These are phyloP conservation scores for Takifugu bimaculatus DNA, from an alignment of 2,113 vertebrate genomes.

Conservation along the genomic window DNA sequence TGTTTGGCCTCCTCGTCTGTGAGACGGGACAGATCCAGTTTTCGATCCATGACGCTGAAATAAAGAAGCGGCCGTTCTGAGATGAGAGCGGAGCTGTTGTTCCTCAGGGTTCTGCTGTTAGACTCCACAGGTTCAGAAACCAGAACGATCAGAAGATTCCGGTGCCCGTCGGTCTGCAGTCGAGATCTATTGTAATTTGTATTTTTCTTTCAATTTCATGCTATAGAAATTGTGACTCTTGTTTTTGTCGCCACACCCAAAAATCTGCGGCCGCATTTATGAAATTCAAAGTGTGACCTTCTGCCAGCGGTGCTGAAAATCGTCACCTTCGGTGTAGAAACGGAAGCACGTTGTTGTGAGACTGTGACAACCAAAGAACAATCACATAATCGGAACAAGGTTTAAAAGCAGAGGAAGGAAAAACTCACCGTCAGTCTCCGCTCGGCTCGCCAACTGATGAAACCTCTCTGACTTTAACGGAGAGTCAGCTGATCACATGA, in stretches of 20 bases:
- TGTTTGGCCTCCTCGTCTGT: constrained; percentile 92
- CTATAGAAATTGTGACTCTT: background rate
- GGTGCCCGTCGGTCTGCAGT: no score
- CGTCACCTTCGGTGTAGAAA: background rate
- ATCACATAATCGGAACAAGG: background rate
- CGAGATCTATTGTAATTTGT: no score
- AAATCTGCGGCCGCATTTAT: background rate
- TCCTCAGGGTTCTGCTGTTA: background rate
- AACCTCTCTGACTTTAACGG: background rate
- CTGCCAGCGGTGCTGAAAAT: background rate
- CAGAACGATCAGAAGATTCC: no score
- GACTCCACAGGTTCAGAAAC: background rate
- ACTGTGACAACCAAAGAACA: background rate
- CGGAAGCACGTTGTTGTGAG: background rate
- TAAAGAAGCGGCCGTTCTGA: background rate
- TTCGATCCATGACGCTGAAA: constrained; percentile 78
- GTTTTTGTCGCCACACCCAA: background rate
- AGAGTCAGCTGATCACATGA: constrained; percentile 51
- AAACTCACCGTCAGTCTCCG: constrained; percentile 23
- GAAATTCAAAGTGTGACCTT: background rate
- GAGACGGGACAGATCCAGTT: constrained; percentile 89
- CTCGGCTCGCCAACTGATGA: constrained; percentile 15
- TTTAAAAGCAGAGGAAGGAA: background rate
- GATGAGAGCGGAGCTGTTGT: background rate
- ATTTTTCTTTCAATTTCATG: background rate